Conservation (phyloP, 2,888 invertebrate genomes). For the Ypsolopha scabrella region DNA sequence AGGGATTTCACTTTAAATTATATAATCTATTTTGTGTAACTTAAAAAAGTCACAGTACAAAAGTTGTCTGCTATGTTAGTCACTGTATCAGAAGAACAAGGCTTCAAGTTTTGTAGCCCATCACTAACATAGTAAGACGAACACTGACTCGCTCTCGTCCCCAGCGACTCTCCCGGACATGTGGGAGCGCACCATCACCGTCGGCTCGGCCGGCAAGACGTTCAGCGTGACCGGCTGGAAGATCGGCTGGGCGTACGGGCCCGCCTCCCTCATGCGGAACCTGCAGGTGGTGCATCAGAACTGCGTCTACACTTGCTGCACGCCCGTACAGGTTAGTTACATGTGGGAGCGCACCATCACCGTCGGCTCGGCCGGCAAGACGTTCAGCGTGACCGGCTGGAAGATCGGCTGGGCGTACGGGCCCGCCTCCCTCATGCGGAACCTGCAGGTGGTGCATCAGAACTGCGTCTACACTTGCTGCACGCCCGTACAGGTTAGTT, state of each 20-base stretch:
- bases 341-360: conserved; percentile 99
- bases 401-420: conserved; percentile 97
- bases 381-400: conserved; percentile 98
- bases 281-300: conserved; percentile 95
- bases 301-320: conserved; percentile 90
- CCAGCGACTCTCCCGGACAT: conserved; percentile 91
- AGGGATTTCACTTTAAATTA: no score
- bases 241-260: conserved; percentile 96
- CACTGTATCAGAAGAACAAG: no score
- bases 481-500: conserved; percentile 83
- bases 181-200: conserved; percentile 98
- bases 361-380: conserved; percentile 97
- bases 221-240: conserved; percentile 99
- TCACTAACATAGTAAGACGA: no score
- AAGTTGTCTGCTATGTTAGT: no score
- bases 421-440: conserved; percentile 81
- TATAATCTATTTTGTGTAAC: no score
- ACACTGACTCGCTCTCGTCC: conserved; percentile 2
- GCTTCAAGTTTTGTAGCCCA: no score
- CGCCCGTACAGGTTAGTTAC: conserved; percentile 82
- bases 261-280: conserved; percentile 81
- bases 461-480: conserved; percentile 93
- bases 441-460: conserved; percentile 93
- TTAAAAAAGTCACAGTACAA: no score
- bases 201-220: conserved; percentile 98